These are phyloP conservation scores for Gallinago nigripennis DNA, from an alignment of 2,797 vertebrate genomes.

Conservation along the genomic window DNA sequence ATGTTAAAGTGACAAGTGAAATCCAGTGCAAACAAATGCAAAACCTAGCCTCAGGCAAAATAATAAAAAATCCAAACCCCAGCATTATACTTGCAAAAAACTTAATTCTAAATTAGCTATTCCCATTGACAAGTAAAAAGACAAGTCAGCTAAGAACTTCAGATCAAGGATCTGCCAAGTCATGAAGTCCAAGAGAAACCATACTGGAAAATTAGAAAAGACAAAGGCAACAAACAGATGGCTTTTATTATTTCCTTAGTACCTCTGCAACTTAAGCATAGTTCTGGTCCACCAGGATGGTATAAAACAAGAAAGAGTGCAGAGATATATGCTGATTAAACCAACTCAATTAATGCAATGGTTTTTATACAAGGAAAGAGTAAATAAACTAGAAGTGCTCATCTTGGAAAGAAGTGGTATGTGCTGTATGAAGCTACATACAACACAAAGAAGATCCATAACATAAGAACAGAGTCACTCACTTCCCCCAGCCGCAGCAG, in stretches of 20 bases:
- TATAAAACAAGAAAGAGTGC: not conserved
- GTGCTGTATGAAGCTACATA: accelerated
- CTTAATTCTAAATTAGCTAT: not conserved
- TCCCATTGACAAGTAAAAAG: not conserved
- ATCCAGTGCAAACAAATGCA: not conserved
- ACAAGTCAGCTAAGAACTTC: not conserved
- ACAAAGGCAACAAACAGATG: not conserved
- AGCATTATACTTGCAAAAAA: not conserved
- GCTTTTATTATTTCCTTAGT: not conserved
- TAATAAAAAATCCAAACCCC: not conserved
- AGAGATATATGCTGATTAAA: not conserved
- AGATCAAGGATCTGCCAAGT: not conserved
- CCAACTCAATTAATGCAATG: not conserved
- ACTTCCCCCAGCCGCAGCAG: not conserved
- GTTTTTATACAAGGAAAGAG: not conserved
- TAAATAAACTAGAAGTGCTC: not conserved
- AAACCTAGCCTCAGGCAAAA: not conserved
- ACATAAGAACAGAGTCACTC: not conserved
- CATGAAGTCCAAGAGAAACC: not conserved
- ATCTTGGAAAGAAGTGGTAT: not conserved
- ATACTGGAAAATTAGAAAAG: not conserved
- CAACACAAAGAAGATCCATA: not conserved
- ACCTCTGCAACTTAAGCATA: not conserved
- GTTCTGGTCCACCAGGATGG: not conserved
- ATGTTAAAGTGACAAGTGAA: not conserved